Evolutionary conservation across 2,888 invertebrate species (phyloP), one percentile per base, ranked within the genome.

Genomic region (Hydriomena furcata): DNA sequence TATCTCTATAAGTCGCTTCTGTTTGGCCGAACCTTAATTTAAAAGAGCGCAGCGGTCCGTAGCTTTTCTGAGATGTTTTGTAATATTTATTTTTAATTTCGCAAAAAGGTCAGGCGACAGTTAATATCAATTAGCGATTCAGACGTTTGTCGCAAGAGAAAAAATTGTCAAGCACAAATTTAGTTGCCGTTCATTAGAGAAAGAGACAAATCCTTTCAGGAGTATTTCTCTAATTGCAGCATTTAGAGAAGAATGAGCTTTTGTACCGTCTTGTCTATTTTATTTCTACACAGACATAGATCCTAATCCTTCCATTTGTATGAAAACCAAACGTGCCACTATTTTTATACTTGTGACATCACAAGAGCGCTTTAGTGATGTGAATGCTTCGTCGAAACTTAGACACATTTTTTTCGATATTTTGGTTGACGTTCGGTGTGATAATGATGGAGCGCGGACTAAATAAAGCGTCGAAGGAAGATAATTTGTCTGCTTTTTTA

Each of bases 201-300:
- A 63, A 73, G 63, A 73, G 80, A 84, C 82, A 84, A 87, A 86
- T 85, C 83, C 76, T 79, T 82, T 79, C 74, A 72, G 71, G 73
- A 72, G 71, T 77, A 75, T 78, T 78, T 76, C 72, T 77, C 77
- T 86, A 84, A 86, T 86, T 85, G 83, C 77, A 79, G 77, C 74
- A 84, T 85, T 47, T 82, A 83, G 76, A 71, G 69, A 73, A 67
- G 70, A 81, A 79, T 78, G 77, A 82, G 78, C 77, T 82, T 82
- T 83, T 84, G 79, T 82, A 76, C 66, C 65, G 61, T 66, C 61
- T 70, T 68, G 71, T 74, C 71, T 74, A 68, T 82, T 82, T 82
- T 83, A 80, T 83, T 82, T 82, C 73, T n/a, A n/a, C n/a, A n/a
- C n/a, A n/a, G n/a, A n/a, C n/a, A n/a, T n/a, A n/a, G n/a, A n/a